Evolutionary conservation across 2,113 vertebrate genomes (phyloP).

Genomic region (Rattus rattus): DNA sequence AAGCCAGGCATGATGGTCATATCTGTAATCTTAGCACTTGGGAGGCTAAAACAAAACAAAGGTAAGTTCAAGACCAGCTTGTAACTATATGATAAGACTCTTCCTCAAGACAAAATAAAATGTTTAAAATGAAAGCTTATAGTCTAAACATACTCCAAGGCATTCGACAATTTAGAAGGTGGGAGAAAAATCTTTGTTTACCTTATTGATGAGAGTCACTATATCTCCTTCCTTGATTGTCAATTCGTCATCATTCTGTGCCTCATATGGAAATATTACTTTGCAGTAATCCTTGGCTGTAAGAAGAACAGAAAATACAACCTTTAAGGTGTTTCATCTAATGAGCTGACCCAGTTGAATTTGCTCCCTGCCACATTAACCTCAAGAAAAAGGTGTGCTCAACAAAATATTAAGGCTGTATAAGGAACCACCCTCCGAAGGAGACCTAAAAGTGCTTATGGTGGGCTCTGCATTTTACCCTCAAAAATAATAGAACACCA

Average conservation of each 20-base stretch:
- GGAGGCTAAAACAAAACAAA: background rate
- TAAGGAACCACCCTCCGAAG: conserved; percentile 7
- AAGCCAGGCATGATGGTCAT: background rate
- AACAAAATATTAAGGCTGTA: background rate
- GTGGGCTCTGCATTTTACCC: conserved; percentile 12
- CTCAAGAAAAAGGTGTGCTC: conserved; percentile 26
- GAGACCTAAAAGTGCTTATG: background rate
- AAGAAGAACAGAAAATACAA: conserved; percentile 81
- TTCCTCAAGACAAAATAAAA: background rate
- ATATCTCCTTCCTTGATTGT: conserved; percentile 98
- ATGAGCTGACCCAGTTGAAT: conserved; percentile 33
- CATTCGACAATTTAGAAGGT: background rate
- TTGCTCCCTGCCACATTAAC: background rate
- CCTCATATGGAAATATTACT: conserved; percentile 97
- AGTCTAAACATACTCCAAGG: background rate
- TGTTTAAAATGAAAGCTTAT: conserved; percentile 27
- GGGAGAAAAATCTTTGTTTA: conserved; percentile 81
- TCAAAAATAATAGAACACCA: conserved; percentile 22
- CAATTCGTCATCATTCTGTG: conserved; percentile 97
- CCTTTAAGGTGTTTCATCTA: conserved; percentile 47
- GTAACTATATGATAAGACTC: background rate
- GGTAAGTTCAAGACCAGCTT: background rate
- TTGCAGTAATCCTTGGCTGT: conserved; percentile 97
- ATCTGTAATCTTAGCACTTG: background rate
- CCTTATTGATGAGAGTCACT: conserved; percentile 96